Percentiles rank a stretch among this genome's conserved stretches.
phyloP scores from a whole-genome alignment of 2,113 vertebrate genomes.

The Rostratula benghalensis region DNA sequence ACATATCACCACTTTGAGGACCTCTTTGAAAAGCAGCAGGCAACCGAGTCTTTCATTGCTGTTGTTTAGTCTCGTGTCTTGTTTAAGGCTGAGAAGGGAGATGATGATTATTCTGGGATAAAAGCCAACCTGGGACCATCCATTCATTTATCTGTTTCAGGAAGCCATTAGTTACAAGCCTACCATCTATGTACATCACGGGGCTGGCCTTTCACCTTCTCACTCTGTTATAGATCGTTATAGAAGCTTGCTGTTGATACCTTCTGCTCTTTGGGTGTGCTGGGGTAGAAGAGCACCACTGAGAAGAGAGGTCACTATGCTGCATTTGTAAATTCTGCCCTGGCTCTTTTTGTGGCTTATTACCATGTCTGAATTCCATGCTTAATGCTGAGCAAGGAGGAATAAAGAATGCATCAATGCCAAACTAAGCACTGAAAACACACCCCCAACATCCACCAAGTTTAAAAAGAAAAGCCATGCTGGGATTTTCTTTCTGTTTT shows the following conservation, averaged over 20 bases:
- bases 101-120: neutral
- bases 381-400: neutral
- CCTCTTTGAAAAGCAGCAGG: neutral
- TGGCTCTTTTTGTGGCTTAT: neutral
- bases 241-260: neutral
- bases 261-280: neutral
- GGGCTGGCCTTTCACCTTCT: neutral
- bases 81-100: neutral
- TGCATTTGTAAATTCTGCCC: neutral
- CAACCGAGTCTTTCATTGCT: neutral
- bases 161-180: neutral
- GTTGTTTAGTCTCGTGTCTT: neutral
- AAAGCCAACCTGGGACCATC: neutral
- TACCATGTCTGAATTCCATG: neutral
- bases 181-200: rapidly evolving
- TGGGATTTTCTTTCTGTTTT: neutral
- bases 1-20: neutral
- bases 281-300: neutral
- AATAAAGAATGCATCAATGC: neutral
- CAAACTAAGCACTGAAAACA: neutral
- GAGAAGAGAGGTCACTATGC: neutral
- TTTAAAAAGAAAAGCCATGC: neutral
- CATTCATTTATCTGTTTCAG: neutral
- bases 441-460: neutral
- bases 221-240: neutral